Conservation (phyloP, 2,113 vertebrate genomes). For the Pogona vitticeps region DNA sequence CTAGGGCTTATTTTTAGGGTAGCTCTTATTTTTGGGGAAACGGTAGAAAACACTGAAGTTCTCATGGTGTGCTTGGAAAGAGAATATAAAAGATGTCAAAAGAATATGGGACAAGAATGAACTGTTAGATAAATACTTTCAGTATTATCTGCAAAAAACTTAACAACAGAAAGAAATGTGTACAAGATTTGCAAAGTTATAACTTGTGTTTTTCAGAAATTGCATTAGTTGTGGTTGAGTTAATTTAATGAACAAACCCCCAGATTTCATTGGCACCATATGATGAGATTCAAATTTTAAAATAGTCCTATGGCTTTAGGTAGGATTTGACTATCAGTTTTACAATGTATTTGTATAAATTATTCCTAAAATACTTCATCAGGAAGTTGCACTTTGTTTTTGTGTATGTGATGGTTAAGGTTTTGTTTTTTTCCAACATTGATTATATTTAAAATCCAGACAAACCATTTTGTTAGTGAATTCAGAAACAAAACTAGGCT, state of each 20-base stretch:
- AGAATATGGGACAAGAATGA: background rate
- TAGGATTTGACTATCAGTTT: background rate
- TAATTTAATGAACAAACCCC: background rate
- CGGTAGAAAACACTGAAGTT: background rate
- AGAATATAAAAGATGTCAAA: background rate
- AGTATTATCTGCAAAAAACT: background rate
- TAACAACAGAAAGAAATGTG: background rate
- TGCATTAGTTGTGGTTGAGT: background rate
- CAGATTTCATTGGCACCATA: background rate
- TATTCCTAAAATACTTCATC: background rate
- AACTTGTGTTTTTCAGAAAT: background rate
- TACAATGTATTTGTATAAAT: background rate
- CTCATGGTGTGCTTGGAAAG: background rate
- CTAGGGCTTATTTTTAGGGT: too few species aligned
- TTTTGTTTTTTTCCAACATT: background rate
- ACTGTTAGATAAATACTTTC: background rate
- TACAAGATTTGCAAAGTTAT: background rate
- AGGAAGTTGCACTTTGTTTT: background rate
- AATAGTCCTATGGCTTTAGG: background rate
- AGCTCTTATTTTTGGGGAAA: too few species aligned
- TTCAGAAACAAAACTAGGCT: background rate
- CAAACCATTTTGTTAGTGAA: background rate
- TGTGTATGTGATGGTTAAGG: too few species aligned
- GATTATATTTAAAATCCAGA: background rate
- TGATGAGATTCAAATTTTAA: background rate